These are phyloP conservation scores for Dendrophyllia cribrosa DNA, from an alignment of 64 coral and sea anemone species.

Conservation along the genomic window DNA sequence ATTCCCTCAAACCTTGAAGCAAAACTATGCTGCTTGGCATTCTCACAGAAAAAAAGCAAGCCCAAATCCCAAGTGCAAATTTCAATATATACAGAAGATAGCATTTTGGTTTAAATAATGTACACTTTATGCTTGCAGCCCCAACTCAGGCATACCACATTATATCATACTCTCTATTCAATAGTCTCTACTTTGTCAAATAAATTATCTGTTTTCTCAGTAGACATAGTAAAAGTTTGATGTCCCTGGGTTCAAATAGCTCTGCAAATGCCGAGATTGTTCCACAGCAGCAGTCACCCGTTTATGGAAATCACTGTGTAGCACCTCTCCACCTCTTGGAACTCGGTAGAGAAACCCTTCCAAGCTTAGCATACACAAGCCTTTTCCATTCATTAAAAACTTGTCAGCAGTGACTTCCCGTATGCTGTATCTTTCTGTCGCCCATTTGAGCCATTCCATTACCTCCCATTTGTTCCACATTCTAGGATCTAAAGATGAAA, in stretches of 20 bases:
- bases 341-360: conserved; percentile 94
- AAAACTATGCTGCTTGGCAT: background rate
- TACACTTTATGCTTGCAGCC: conserved; percentile 79
- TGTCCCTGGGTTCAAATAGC: conserved; percentile 62
- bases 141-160: background rate
- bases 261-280: conserved; percentile 77
- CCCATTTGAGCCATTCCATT: conserved; percentile 97
- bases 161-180: conserved; percentile 65
- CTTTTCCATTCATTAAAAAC: conserved; percentile 99
- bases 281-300: conserved; percentile 71
- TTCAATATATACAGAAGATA: conserved; percentile 68
- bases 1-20: background rate
- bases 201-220: conserved; percentile 44
- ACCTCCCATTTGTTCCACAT: conserved; percentile 96
- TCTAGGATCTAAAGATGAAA: conserved; percentile 70
- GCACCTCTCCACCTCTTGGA: conserved; percentile 81
- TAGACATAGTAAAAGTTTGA: conserved; percentile 96
- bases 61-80: conserved; percentile 28
- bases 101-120: conserved; percentile 81
- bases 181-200: conserved; percentile 82
- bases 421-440: conserved; percentile 88
- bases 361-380: conserved; percentile 86
- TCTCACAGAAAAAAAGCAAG: background rate
- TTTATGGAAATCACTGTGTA: conserved; percentile 90
- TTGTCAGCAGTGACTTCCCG: conserved; percentile 85